Evolutionary conservation across 2,113 vertebrate genomes (phyloP).

Genomic region (Pelodiscus sinensis): DNA sequence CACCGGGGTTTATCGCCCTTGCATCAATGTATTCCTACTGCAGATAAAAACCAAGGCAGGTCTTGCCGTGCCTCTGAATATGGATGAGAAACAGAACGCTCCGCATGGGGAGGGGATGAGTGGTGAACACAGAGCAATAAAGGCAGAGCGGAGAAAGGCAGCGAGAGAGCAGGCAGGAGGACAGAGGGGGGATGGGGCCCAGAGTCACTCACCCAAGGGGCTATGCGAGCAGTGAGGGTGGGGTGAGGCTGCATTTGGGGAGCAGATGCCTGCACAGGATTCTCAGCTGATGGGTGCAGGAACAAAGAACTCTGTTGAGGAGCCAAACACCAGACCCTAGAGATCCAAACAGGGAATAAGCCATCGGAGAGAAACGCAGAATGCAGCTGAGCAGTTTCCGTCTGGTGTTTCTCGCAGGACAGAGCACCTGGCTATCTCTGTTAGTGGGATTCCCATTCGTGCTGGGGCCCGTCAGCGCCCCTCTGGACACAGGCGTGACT

Average conservation of each 20-base stretch:
- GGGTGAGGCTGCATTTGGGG: neutral
- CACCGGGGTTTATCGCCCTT: neutral
- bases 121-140: neutral
- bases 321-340: neutral
- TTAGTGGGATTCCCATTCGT: neutral
- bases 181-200: neutral
- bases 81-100: neutral
- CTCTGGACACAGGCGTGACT: neutral
- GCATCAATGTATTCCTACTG: neutral
- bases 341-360: neutral
- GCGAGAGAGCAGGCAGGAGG: neutral
- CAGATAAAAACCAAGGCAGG: slow-evolving; percentile 1
- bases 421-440: neutral
- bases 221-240: slow-evolving; percentile 1
- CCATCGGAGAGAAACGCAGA: too few species aligned
- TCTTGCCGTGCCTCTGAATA: slow-evolving; percentile 42
- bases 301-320: too few species aligned
- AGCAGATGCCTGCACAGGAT: slow-evolving; percentile 40
- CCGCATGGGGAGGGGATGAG: neutral
- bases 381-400: neutral
- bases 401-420: neutral
- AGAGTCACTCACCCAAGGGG: slow-evolving; percentile 10
- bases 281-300: neutral
- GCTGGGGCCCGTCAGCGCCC: neutral
- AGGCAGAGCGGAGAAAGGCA: slow-evolving; percentile 17